phyloP scores from a whole-genome alignment of 1,140 invertebrate genomes.

The Cataglyphis hispanica region DNA sequence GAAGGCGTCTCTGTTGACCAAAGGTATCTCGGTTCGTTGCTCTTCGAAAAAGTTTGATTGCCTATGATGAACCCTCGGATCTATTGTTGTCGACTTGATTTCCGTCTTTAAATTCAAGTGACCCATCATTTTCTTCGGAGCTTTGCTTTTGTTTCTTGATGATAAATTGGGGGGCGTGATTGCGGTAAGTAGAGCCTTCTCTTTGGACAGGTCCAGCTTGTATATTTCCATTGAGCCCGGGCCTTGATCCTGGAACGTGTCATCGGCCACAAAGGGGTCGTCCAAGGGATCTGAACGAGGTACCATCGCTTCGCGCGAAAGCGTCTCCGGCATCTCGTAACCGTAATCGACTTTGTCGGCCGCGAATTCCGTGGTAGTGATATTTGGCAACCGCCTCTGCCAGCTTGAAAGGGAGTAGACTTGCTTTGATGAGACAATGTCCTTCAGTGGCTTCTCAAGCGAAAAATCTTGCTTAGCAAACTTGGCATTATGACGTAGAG shows the following conservation, averaged over 20 bases:
- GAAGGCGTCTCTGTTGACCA: slow-evolving; percentile 56
- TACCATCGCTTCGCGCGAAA: slow-evolving; percentile 31
- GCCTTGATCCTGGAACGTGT: slow-evolving; percentile 76
- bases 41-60: slow-evolving; percentile 72
- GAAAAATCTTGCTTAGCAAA: slow-evolving; percentile 13
- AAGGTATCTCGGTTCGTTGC: slow-evolving; percentile 34
- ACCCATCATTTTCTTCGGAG: slow-evolving; percentile 68
- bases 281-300: slow-evolving; percentile 55
- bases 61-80: slow-evolving; percentile 27
- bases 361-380: slow-evolving; percentile 27
- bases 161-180: slow-evolving; percentile 5
- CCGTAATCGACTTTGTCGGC: slow-evolving; percentile 40
- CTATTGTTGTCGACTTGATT: slow-evolving; percentile 30
- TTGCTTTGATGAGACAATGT: slow-evolving; percentile 39
- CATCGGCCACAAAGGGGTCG: slow-evolving; percentile 70
- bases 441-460: background rate
- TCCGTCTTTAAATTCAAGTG: slow-evolving; percentile 45
- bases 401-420: slow-evolving; percentile 28
- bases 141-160: slow-evolving; percentile 67
- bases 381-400: slow-evolving; percentile 32
- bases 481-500: background rate
- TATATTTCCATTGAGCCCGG: slow-evolving; percentile 77
- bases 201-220: slow-evolving; percentile 74
- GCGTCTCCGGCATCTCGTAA: slow-evolving; percentile 36
- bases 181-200: slow-evolving; percentile 61